Evolutionary conservation across 2,797 vertebrate genomes (phyloP).

Genomic region (Furcifer pardalis): DNA sequence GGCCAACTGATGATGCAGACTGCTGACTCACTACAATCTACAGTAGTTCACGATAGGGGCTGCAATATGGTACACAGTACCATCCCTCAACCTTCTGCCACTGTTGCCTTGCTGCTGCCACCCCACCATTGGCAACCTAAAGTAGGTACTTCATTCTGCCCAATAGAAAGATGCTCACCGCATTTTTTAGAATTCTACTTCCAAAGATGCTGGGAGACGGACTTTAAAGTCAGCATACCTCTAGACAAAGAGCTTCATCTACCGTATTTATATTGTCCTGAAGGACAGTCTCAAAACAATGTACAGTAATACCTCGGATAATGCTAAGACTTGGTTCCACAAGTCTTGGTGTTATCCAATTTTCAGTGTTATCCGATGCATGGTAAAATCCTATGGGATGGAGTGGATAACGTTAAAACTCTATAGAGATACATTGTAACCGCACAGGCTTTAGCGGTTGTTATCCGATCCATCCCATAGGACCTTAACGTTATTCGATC

Average conservation of each 20-base stretch:
- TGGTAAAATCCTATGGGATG: no score
- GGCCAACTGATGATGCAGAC: not conserved
- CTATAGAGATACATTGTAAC: no score
- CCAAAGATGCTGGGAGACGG: not conserved
- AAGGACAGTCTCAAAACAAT: constrained; percentile 52
- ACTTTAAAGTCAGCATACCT: constrained; percentile 34
- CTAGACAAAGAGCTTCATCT: constrained; percentile 54
- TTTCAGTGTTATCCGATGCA: no score
- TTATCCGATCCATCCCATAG: no score
- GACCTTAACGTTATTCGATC: no score
- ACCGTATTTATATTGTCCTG: constrained; percentile 55
- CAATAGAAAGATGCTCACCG: not conserved
- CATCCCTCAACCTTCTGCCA: not conserved
- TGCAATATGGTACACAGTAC: not conserved
- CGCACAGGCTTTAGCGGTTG: no score
- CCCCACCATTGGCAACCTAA: not conserved
- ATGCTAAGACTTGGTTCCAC: no score
- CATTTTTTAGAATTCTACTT: not conserved
- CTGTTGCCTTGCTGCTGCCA: not conserved
- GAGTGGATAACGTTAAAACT: no score
- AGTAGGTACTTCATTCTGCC: not conserved
- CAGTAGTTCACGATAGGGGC: not conserved
- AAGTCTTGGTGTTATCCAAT: no score
- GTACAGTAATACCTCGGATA: no score
- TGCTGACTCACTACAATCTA: not conserved